phyloP scores from a whole-genome alignment of 2,113 vertebrate genomes.

The Lanius collurio region DNA sequence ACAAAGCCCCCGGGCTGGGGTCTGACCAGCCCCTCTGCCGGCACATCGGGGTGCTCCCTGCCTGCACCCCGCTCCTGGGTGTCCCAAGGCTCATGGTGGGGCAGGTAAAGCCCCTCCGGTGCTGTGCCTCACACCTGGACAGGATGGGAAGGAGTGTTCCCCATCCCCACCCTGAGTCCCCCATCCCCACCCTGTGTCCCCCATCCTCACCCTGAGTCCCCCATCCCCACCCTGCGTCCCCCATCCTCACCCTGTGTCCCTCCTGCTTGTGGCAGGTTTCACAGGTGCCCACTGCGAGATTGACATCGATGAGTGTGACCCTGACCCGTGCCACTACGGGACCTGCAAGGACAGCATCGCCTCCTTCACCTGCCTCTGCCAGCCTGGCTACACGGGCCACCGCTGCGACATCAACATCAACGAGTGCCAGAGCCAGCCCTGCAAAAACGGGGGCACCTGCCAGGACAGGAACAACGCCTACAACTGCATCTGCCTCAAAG shows the following conservation, averaged over 20 bases:
- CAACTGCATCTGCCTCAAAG: slow-evolving; percentile 87
- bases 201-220: background rate
- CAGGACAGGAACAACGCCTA: slow-evolving; percentile 88
- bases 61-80: background rate
- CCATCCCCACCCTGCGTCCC: background rate
- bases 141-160: background rate
- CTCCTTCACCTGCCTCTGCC: slow-evolving; percentile 88
- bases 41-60: background rate
- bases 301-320: slow-evolving; percentile 87
- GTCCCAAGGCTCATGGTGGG: fast-evolving
- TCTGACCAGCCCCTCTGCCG: background rate
- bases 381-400: slow-evolving; percentile 86
- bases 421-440: slow-evolving; percentile 93
- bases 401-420: slow-evolving; percentile 93
- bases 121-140: fast-evolving
- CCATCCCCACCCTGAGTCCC: background rate
- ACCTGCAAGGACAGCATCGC: slow-evolving; percentile 88
- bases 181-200: background rate
- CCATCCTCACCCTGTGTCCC: background rate
- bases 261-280: slow-evolving; percentile 75
- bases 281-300: slow-evolving; percentile 85
- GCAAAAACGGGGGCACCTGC: slow-evolving; percentile 90
- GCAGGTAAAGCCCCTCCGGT: fast-evolving
- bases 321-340: slow-evolving; percentile 91
- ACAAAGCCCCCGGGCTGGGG: background rate